A percentile compares a stretch with the other conserved stretches of the same genome.
These are phyloP conservation scores for Tenthredo mesomela DNA, from an alignment of 2,888 invertebrate species.

Conservation along the genomic window DNA sequence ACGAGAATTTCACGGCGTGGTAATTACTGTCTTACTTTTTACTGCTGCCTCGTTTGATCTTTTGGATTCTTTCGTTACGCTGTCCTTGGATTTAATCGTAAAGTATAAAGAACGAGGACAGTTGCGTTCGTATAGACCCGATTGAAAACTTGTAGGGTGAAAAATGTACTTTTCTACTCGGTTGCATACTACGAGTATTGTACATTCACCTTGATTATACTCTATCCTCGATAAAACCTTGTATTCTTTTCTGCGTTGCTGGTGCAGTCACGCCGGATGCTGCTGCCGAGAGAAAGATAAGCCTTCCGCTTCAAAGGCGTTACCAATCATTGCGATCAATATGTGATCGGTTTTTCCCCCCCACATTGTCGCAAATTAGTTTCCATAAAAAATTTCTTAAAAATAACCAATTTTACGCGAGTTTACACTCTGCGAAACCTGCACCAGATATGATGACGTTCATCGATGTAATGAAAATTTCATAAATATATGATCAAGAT, in stretches of 20 bases:
- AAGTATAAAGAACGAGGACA: conserved; percentile 16
- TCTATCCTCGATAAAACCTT: conserved; percentile 32
- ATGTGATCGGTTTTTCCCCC: neutral
- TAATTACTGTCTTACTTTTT: neutral
- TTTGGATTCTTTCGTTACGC: neutral
- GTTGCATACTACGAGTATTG: conserved; percentile 5
- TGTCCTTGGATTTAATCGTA: conserved; percentile 19
- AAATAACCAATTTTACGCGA: neutral
- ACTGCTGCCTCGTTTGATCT: neutral
- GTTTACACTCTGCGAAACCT: neutral
- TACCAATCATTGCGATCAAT: conserved; percentile 38
- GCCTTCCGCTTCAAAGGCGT: conserved; percentile 17
- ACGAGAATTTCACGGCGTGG: neutral
- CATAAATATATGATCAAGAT: neutral
- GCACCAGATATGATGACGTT: neutral
- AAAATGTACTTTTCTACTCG: conserved; percentile 45
- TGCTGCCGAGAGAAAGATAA: conserved; percentile 33
- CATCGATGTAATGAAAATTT: neutral
- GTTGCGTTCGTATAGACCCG: neutral
- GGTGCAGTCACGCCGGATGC: conserved; percentile 14
- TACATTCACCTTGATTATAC: conserved; percentile 15
- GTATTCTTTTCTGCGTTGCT: conserved; percentile 17
- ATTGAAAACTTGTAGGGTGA: conserved; percentile 31
- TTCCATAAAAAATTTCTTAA: neutral
- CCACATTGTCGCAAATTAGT: conserved; percentile 1